Conservation (phyloP, 1,140 invertebrate species). For the Archegozetes longisetosus region DNA sequence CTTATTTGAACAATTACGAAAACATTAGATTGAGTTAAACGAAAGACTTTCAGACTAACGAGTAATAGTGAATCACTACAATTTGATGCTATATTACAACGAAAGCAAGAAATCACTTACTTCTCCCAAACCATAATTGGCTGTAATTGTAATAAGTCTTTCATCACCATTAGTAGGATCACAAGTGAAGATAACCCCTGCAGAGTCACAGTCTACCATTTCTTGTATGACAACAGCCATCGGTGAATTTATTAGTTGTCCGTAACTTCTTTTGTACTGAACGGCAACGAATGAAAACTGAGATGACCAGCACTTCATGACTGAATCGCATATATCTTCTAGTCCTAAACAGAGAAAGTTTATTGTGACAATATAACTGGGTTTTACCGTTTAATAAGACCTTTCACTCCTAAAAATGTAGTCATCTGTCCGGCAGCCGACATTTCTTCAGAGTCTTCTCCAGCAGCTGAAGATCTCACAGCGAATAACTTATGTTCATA, state of each 20-base stretch:
- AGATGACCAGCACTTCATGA: constrained; percentile 60
- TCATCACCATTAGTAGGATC: constrained; percentile 52
- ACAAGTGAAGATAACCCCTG: constrained; percentile 62
- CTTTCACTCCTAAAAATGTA: constrained; percentile 48
- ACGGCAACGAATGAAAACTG: constrained; percentile 54
- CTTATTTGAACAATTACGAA: too few relatives aligned
- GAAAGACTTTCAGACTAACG: too few relatives aligned
- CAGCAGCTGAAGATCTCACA: constrained; percentile 44
- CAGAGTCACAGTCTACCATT: constrained; percentile 48
- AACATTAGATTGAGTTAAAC: too few relatives aligned
- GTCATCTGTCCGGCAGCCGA: constrained; percentile 72
- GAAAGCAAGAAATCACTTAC: too few relatives aligned
- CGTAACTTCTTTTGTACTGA: constrained; percentile 48
- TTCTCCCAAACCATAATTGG: constrained; percentile 65
- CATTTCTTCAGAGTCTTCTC: constrained; percentile 53
- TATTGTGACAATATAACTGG: too few relatives aligned
- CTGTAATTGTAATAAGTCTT: constrained; percentile 47
- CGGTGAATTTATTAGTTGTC: constrained; percentile 41
- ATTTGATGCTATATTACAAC: too few relatives aligned
- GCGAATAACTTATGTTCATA: constrained; percentile 28
- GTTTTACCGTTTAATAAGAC: too few relatives aligned
- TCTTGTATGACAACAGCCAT: constrained; percentile 65
- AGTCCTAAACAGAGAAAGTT: background rate
- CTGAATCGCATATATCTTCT: constrained; percentile 35
- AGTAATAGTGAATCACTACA: too few relatives aligned